Percentiles rank a stretch among this genome's conserved stretches.
These are phyloP conservation scores for Papio anubis DNA, from an alignment of 2,113 vertebrate species.

Conservation along the genomic window DNA sequence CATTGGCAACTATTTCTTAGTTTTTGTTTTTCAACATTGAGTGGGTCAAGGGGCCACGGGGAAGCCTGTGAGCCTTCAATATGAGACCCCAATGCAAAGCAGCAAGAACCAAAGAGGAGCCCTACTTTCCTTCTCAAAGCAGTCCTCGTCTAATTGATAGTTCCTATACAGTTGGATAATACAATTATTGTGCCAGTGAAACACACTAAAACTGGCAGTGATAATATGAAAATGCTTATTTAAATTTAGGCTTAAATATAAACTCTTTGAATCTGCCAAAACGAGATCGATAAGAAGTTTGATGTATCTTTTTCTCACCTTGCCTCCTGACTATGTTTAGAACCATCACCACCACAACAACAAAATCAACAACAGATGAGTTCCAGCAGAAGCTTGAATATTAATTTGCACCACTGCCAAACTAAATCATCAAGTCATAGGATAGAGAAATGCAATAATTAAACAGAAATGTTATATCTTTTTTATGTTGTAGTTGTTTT, in stretches of 20 bases:
- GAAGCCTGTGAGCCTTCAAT: no score
- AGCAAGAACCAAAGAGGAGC: not conserved
- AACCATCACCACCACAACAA: not conserved
- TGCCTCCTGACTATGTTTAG: slow-evolving; percentile 50
- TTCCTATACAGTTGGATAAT: not conserved
- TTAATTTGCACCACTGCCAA: slow-evolving; percentile 57
- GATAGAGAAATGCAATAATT: slow-evolving; percentile 15
- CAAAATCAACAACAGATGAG: not conserved
- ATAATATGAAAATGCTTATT: slow-evolving; percentile 24
- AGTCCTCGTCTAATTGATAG: not conserved
- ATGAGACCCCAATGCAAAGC: not conserved
- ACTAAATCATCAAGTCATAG: not conserved
- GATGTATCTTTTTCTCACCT: slow-evolving; percentile 36
- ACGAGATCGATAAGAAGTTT: slow-evolving; percentile 12
- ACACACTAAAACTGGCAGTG: not conserved
- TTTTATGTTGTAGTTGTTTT: slow-evolving; percentile 47
- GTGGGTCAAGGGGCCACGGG: not conserved
- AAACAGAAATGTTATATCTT: slow-evolving; percentile 25
- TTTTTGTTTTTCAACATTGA: not conserved
- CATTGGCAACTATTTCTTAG: not conserved
- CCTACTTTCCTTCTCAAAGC: not conserved
- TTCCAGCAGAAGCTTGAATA: slow-evolving; percentile 48
- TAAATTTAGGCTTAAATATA: slow-evolving; percentile 45
- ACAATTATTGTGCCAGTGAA: not conserved
- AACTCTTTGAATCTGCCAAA: slow-evolving; percentile 20